Percentiles rank a stretch among this genome's conserved stretches.
phyloP scores from a whole-genome alignment of 92 coral and sea anemone species.

The Muricea muricata region DNA sequence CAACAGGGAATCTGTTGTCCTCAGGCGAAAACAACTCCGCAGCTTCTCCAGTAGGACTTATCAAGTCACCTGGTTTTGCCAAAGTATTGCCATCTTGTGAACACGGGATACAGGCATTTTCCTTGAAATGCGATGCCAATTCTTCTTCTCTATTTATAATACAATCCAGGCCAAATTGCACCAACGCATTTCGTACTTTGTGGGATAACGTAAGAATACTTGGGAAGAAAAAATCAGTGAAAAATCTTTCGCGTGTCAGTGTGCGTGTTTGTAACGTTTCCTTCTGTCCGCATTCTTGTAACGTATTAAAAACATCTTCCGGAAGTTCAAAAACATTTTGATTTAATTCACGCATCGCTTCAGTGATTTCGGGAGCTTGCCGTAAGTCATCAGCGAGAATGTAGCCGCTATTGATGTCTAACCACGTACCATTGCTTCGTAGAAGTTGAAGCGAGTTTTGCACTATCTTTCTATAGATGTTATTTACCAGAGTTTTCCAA shows the following conservation, averaged over 20 bases:
- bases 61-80: constrained; percentile 65
- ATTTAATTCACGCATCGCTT: constrained; percentile 53
- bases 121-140: constrained; percentile 57
- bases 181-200: constrained; percentile 67
- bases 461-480: constrained; percentile 69
- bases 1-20: constrained; percentile 80
- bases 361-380: constrained; percentile 57
- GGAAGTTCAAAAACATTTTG: constrained; percentile 78
- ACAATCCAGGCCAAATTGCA: constrained; percentile 74
- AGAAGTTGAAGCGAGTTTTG: constrained; percentile 56
- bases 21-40: constrained; percentile 71
- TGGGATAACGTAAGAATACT: constrained; percentile 47
- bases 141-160: constrained; percentile 62
- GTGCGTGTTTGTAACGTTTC: constrained; percentile 63
- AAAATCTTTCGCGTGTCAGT: constrained; percentile 74
- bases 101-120: constrained; percentile 75
- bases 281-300: constrained; percentile 59
- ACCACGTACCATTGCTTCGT: constrained; percentile 72
- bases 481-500: constrained; percentile 72
- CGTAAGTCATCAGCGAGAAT: constrained; percentile 64
- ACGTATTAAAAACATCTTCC: constrained; percentile 62
- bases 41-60: constrained; percentile 68
- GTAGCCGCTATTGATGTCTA: constrained; percentile 51
- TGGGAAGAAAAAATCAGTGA: constrained; percentile 76
- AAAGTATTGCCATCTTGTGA: constrained; percentile 50